Conservation (phyloP, 2,888 invertebrate genomes). For the Lacanobia wlatinum region DNA sequence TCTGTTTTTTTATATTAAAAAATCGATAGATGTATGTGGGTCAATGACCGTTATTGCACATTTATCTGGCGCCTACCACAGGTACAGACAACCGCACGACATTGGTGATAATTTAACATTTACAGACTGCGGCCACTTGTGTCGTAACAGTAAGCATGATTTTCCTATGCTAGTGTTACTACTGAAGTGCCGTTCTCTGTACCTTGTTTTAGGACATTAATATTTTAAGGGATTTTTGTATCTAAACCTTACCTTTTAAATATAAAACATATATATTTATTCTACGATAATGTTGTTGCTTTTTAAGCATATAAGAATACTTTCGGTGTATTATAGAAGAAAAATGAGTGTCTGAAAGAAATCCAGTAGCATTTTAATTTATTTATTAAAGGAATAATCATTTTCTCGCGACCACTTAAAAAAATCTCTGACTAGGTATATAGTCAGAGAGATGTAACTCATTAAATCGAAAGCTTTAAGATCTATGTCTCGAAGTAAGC, state of each 20-base stretch:
- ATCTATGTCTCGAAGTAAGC: slow-evolving; percentile 16
- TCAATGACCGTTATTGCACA: too few species aligned
- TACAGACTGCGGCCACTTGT: too few species aligned
- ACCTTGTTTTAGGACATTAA: neutral
- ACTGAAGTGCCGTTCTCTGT: neutral
- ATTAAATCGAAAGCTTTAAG: neutral
- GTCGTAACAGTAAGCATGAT: too few species aligned
- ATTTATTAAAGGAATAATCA: neutral
- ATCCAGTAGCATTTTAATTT: neutral
- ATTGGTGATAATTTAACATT: neutral
- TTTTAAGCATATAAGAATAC: neutral
- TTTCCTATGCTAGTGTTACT: too few species aligned
- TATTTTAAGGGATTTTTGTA: slow-evolving; percentile 6
- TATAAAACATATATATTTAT: neutral
- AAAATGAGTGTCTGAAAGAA: neutral
- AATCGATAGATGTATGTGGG: too few species aligned
- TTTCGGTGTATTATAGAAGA: neutral
- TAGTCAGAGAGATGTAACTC: neutral
- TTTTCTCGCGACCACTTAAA: neutral
- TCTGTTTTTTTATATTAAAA: too few species aligned
- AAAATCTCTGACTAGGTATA: too few species aligned
- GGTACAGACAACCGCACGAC: neutral
- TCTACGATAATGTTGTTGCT: neutral
- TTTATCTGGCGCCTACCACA: too few species aligned
- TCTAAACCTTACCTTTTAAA: neutral